Percentiles rank a stretch among this genome's conserved stretches.
Evolutionary conservation across 1,140 invertebrate species (phyloP).

Genomic region (Paraescarpia echinospica): DNA sequence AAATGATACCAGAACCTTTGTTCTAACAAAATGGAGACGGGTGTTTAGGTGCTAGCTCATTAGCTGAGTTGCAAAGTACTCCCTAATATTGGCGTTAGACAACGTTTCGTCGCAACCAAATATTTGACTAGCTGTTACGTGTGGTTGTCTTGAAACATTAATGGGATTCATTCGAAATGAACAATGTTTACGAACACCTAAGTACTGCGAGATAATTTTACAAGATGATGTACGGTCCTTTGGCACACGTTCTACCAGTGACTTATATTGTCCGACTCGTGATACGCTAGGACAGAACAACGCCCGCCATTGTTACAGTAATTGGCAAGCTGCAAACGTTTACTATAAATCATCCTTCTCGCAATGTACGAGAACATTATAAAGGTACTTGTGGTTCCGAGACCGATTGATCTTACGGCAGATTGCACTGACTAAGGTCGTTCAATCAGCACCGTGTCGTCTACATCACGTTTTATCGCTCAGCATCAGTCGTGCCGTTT

Average conservation of each 20-base stretch:
- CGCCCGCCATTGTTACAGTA: background rate
- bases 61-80: background rate
- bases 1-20: background rate
- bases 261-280: background rate
- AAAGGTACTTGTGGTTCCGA: background rate
- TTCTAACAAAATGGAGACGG: background rate
- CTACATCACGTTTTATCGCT: background rate
- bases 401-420: background rate
- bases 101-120: background rate
- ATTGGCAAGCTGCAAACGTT: background rate
- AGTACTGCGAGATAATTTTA: background rate
- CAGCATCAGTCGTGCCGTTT: background rate
- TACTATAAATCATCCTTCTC: background rate
- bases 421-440: background rate
- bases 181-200: background rate
- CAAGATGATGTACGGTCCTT: background rate
- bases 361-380: background rate
- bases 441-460: background rate
- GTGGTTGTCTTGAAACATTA: background rate
- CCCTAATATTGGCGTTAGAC: background rate
- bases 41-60: background rate
- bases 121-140: background rate
- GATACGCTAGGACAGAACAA: background rate
- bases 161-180: background rate
- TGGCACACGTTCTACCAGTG: background rate